Percentiles rank a stretch among this genome's conserved stretches.
Conservation (phyloP, 2,888 invertebrate genomes). For the Ceriagrion tenellum region DNA sequence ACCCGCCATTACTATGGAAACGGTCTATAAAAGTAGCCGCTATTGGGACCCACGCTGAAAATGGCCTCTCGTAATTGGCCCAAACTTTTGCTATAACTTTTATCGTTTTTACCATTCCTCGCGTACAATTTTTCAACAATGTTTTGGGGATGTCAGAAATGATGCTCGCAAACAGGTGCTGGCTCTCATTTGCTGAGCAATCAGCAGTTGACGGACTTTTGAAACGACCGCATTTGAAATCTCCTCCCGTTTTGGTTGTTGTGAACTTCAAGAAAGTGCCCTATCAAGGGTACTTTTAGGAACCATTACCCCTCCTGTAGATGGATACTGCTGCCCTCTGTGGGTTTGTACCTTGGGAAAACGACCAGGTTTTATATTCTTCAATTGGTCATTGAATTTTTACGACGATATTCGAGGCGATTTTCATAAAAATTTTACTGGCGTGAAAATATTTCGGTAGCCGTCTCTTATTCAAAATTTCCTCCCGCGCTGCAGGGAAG, state of each 20-base stretch:
- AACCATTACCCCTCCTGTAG: background rate
- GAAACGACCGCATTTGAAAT: background rate
- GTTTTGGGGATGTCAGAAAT: background rate
- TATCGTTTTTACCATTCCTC: background rate
- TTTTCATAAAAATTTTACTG: constrained; percentile 19
- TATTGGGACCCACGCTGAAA: background rate
- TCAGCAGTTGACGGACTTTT: background rate
- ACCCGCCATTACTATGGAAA: background rate
- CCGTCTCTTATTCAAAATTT: background rate
- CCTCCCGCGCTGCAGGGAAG: background rate
- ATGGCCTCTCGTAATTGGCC: background rate
- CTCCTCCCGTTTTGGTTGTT: background rate
- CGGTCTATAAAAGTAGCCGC: constrained; percentile 14
- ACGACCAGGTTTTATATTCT: background rate
- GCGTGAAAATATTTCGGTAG: background rate
- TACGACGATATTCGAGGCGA: background rate
- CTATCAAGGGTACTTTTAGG: background rate
- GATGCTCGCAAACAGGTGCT: background rate
- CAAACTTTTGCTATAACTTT: background rate
- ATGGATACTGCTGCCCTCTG: background rate
- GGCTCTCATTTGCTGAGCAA: background rate
- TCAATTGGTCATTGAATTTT: constrained; percentile 1
- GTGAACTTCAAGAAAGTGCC: background rate
- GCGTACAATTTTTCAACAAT: background rate
- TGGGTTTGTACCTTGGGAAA: background rate